Evolutionary conservation across 2,113 vertebrate genomes (phyloP), one percentile per base, ranked within the genome.

Genomic region (Hepsetus odoe): DNA sequence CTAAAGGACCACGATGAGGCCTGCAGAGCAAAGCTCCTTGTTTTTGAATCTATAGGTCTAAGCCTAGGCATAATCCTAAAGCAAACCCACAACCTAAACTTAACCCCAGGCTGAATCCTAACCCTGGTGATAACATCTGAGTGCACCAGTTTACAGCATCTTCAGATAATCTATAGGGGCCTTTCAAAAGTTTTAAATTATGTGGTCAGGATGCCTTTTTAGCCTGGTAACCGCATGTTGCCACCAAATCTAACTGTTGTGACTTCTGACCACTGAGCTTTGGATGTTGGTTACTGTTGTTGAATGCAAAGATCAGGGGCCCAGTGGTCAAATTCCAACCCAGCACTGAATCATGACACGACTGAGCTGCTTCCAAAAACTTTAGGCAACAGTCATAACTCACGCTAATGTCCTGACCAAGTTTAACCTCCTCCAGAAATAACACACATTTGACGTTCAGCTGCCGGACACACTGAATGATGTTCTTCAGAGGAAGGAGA

Each of bases 321-420:
- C 72, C 79, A 8, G 64, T 49, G 55, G 73, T 69, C 65, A 38
- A 55, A 56, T 62, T 46, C 59, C 22, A 30, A 58, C 40, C 76
- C 56, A 61, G 71, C 58, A 59, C 53, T 59, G 30, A 70, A 42
- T 42, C 42, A 28, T 64, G 74, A 70, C 74, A 73, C 9, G 28
- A 44, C 67, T 20, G 40, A 65, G 58, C 55, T 26, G 33, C 51
- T 78, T 61, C 67, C 72, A 76, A 55, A 66, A 77, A 55, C 80
- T 71, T 24, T 30, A 68, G 46, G 28, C 66, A 51, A 59, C 49
- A 18, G 33, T 24, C 20, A 44, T 82, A 79, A 72, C 67, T 82
- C 76, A 80, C 14, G 10, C 33, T 82, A 82, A 82, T 64, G 67
- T 49, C 46, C 62, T 64, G 83, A 62, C 33, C 53, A 22, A 59